These are phyloP conservation scores for Antigone vipio DNA, from an alignment of 2,113 vertebrate species.

Conservation along the genomic window DNA sequence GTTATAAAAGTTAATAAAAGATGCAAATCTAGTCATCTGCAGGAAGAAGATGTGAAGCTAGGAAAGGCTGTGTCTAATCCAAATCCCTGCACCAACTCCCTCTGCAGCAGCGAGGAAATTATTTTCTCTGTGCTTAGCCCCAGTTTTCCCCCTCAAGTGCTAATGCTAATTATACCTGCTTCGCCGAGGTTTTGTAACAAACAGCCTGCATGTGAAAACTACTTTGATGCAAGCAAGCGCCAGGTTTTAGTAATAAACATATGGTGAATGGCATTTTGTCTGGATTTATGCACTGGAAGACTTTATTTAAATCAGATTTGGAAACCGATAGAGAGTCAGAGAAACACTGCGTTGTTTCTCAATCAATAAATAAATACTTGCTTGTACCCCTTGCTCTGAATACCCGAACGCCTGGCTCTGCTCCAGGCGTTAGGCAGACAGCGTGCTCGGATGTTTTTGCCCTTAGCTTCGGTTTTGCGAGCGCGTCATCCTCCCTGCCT, in stretches of 20 bases:
- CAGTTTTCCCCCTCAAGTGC: constrained; percentile 6
- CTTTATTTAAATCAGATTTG: constrained; percentile 53
- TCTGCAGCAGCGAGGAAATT: constrained; percentile 11
- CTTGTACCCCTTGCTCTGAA: background rate
- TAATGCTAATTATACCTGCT: constrained; percentile 63
- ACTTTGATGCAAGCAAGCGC: constrained; percentile 28
- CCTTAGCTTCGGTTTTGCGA: background rate
- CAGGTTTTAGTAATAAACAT: constrained; percentile 66
- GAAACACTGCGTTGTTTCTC: background rate
- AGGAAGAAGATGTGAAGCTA: background rate
- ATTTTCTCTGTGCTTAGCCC: constrained; percentile 16
- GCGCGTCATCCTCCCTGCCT: accelerated
- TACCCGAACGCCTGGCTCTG: background rate
- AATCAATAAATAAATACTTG: constrained; percentile 16
- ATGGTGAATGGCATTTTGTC: constrained; percentile 54
- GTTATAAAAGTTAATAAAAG: constrained; percentile 21
- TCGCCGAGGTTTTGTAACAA: constrained; percentile 51
- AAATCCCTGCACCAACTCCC: background rate
- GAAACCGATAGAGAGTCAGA: background rate
- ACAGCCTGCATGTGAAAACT: constrained; percentile 43
- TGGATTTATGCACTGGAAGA: constrained; percentile 30
- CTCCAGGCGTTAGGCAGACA: background rate
- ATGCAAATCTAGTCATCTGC: background rate
- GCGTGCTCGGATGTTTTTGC: background rate
- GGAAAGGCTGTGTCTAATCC: background rate